A percentile compares a stretch with the other conserved stretches of the same genome.
phyloP scores from a whole-genome alignment of 2,888 invertebrate species.

The Zhengitettix transpicula region DNA sequence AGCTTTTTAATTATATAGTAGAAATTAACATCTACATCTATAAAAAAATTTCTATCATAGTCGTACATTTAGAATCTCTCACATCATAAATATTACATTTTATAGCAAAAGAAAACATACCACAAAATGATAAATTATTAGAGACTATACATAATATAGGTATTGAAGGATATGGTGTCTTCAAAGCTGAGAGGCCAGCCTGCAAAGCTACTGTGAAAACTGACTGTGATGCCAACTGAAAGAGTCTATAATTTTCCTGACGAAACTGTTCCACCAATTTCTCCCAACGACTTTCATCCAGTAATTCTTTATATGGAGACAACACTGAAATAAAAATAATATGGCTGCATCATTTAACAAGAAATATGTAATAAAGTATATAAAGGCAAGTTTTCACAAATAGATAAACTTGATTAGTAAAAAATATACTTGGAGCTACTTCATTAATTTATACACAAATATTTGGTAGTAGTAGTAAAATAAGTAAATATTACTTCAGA shows the following conservation, averaged over 20 bases:
- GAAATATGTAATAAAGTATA: background rate
- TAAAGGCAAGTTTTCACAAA: background rate
- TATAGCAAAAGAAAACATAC: no score
- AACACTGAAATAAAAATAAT: slow-evolving; percentile 16
- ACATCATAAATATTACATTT: no score
- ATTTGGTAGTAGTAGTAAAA: no score
- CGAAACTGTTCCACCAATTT: slow-evolving; percentile 79
- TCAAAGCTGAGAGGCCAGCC: slow-evolving; percentile 85
- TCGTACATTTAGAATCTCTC: background rate
- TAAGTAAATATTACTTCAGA: no score
- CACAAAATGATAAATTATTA: background rate
- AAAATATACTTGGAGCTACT: no score
- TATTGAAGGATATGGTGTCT: slow-evolving; percentile 66
- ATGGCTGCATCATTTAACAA: background rate
- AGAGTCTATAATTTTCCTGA: slow-evolving; percentile 82
- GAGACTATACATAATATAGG: background rate
- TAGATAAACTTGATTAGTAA: no score
- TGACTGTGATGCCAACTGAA: slow-evolving; percentile 81
- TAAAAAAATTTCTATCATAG: background rate
- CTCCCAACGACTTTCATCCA: slow-evolving; percentile 49
- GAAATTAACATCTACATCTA: background rate
- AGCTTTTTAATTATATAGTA: no score
- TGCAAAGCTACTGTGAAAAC: slow-evolving; percentile 84
- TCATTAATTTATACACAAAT: no score
- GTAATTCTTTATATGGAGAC: slow-evolving; percentile 28